Evolutionary conservation across 1,140 invertebrate species (phyloP), one percentile per base, ranked within the genome.

Genomic region (Ips nitidus): DNA sequence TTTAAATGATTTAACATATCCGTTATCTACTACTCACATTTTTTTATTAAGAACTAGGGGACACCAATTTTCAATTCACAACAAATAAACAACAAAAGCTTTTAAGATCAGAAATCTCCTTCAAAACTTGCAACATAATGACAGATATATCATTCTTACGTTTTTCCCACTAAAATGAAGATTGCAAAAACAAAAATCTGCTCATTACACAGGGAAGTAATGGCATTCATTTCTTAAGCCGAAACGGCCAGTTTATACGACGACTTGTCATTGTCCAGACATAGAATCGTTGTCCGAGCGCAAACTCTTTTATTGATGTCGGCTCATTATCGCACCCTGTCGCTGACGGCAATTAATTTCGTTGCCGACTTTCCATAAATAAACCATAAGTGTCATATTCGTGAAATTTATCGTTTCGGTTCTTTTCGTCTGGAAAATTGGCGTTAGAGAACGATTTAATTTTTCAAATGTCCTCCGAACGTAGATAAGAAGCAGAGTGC

Each of bases 311-410:
- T 64, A 70, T 70, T 70, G 68, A 62, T 64, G 68, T 52, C 59
- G 68, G 68, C 68, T 70, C 60, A 70, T 70, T 70, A 70, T 70
- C 60, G 60, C 68, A 38, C 60, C 53, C 68, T 70, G 68, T 41
- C 60, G 68, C 60, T 70, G 68, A 70, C 68, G 58, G 59, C 60
- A 63, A 70, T 64, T 70, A 64, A 70, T 64, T 70, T 64, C 55
- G 41, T 55, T 50, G 52, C 43, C 4, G 22, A 58, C 60, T 70
- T 70, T 70, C 68, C 68, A 70, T 70, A 70, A 70, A 70, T 70
- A 70, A 70, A 70, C 68, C 60, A 64, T 70, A 70, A 70, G 68
- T 70, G 68, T 70, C 68, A 70, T 70, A 70, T 56, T 58, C 60
- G 41, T 42, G 53, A 63, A 70, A 70, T 70, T 63, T 64, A 70